A percentile compares a stretch with the other conserved stretches of the same genome.
Evolutionary conservation across 2,797 vertebrate species (phyloP).

Genomic region (Microctenopoma steveboyesi): DNA sequence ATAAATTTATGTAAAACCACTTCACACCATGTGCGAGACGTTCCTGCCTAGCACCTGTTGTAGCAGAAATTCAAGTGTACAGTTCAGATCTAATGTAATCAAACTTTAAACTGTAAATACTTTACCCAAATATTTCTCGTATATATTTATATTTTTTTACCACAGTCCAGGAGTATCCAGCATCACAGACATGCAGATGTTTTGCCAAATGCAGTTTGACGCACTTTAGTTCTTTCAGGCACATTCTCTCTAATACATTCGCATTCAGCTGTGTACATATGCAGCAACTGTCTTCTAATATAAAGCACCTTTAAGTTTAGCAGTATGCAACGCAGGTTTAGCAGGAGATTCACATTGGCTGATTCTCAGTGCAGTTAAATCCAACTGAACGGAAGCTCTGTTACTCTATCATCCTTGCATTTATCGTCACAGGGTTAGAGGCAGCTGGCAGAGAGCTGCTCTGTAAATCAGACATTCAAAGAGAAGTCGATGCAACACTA

Average conservation of each 20-base stretch:
- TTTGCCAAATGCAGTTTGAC: constrained; percentile 1
- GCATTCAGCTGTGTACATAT: constrained; percentile 4
- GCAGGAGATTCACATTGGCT: constrained; percentile 17
- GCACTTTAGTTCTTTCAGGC: constrained; percentile 10
- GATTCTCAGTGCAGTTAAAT: constrained; percentile 25
- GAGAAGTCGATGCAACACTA: not conserved
- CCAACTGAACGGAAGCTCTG: constrained; percentile 8
- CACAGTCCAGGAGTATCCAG: constrained; percentile 41
- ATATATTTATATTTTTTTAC: constrained; percentile 1
- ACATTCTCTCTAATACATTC: constrained; percentile 46
- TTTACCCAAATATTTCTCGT: not conserved
- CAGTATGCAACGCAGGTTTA: constrained; percentile 23
- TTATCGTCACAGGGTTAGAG: constrained; percentile 18
- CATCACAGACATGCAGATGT: constrained; percentile 31
- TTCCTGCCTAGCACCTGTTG: constrained; percentile 6
- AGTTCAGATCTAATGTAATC: too few species aligned
- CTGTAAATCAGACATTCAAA: constrained; percentile 36
- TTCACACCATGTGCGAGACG: too few species aligned
- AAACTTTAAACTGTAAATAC: not conserved
- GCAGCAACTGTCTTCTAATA: constrained; percentile 17
- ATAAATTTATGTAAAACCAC: not conserved
- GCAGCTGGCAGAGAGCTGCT: constrained; percentile 23
- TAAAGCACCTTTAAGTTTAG: constrained; percentile 48
- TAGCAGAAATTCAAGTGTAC: constrained; percentile 26
- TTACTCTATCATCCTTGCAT: not conserved